These are phyloP conservation scores for Lagocephalus sceleratus DNA, from an alignment of 2,797 vertebrate genomes.

Conservation along the genomic window DNA sequence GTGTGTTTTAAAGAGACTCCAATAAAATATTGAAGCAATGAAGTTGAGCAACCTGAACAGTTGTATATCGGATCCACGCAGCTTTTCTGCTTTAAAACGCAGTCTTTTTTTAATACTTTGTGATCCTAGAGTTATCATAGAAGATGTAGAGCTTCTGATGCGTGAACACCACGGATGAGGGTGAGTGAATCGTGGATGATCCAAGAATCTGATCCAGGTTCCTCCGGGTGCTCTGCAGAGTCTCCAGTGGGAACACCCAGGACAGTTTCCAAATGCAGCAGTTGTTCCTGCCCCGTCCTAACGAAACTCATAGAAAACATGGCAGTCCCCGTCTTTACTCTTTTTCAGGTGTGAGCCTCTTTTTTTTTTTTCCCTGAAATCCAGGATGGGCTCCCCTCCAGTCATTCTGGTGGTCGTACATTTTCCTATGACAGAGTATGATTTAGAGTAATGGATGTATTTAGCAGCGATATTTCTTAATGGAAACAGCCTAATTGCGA, in stretches of 20 bases:
- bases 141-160: not conserved
- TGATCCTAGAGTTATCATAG: not conserved
- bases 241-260: too few relatives aligned
- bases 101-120: too few relatives aligned
- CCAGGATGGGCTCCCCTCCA: slow-evolving; percentile 46
- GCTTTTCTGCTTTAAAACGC: too few relatives aligned
- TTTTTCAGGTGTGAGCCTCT: slow-evolving; percentile 39
- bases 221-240: slow-evolving; percentile 43
- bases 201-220: slow-evolving; percentile 29
- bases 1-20: too few relatives aligned
- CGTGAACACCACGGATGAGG: not conserved
- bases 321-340: too few relatives aligned
- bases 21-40: too few relatives aligned
- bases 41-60: too few relatives aligned
- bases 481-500: slow-evolving; percentile 77
- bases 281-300: too few relatives aligned
- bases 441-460: slow-evolving; percentile 67
- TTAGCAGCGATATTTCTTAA: slow-evolving; percentile 75
- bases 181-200: not conserved
- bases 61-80: not conserved
- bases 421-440: slow-evolving; percentile 63
- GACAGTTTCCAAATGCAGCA: too few relatives aligned
- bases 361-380: slow-evolving; percentile 49
- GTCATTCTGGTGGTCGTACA: slow-evolving; percentile 46
- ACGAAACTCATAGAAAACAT: too few relatives aligned